Conservation (phyloP, 1,140 invertebrate genomes). For the Ooceraea biroi region DNA sequence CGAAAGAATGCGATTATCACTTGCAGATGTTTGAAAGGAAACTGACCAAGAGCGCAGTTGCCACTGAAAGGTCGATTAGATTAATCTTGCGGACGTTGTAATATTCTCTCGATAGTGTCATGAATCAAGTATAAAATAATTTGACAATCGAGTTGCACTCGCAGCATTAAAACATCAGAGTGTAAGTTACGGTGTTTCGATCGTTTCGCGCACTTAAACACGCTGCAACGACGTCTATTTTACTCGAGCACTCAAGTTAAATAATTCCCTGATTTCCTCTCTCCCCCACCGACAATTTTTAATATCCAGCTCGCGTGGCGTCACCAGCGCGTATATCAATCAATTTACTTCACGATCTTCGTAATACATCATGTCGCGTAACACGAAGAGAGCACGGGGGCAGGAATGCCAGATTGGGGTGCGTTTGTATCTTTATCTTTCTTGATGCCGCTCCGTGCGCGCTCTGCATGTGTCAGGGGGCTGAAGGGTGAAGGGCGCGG, state of each 20-base stretch:
- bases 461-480: constrained; percentile 18
- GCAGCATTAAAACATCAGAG: neutral
- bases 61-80: too few relatives aligned
- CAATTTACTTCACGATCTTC: constrained; percentile 37
- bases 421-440: constrained; percentile 64
- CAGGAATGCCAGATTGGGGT: constrained; percentile 34
- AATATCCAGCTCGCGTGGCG: neutral
- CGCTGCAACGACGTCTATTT: neutral
- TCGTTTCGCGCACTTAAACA: too few relatives aligned
- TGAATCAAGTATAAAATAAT: neutral
- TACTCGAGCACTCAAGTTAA: neutral
- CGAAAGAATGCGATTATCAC: neutral
- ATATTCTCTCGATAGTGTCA: too few relatives aligned
- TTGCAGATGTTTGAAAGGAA: too few relatives aligned
- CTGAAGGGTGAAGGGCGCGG: neutral
- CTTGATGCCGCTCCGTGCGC: constrained; percentile 14
- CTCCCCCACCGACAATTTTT: neutral
- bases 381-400: constrained; percentile 35
- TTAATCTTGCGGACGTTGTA: too few relatives aligned
- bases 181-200: neutral
- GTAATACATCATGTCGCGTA: constrained; percentile 32
- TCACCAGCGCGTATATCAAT: constrained; percentile 33
- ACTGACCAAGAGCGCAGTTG: too few relatives aligned
- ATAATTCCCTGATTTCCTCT: constrained; percentile 22
- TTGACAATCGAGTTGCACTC: neutral